Evolutionary conservation across 2,113 vertebrate species (phyloP).

Genomic region (Antennarius striatus): DNA sequence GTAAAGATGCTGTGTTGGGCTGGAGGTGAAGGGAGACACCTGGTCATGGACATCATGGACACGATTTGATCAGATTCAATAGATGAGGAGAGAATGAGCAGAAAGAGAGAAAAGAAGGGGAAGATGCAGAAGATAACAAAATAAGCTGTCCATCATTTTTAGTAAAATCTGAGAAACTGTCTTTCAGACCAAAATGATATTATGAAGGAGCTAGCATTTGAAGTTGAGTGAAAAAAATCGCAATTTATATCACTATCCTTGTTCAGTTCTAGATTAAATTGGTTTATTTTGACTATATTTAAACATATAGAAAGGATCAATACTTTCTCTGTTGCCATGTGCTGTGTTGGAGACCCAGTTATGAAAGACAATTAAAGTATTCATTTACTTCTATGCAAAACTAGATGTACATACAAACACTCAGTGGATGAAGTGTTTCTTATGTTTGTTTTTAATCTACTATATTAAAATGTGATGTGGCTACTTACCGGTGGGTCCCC

Average conservation of each 20-base stretch:
- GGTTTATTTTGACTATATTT: too few relatives aligned
- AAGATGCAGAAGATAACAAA: too few relatives aligned
- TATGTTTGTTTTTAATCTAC: slow-evolving; percentile 47
- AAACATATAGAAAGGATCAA: too few relatives aligned
- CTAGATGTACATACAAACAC: background rate
- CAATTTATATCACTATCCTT: too few relatives aligned
- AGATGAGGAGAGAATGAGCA: background rate
- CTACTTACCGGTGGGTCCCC: slow-evolving; percentile 34
- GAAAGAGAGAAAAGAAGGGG: background rate
- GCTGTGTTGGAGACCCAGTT: background rate
- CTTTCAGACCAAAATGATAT: too few relatives aligned
- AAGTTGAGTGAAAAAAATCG: too few relatives aligned
- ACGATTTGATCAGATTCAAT: slow-evolving; percentile 28
- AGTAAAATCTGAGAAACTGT: too few relatives aligned
- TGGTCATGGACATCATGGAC: slow-evolving; percentile 13
- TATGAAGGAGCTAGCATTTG: too few relatives aligned
- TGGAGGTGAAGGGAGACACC: background rate
- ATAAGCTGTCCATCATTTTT: too few relatives aligned
- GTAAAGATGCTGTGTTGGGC: background rate
- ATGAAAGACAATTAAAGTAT: background rate
- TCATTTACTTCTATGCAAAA: slow-evolving; percentile 8
- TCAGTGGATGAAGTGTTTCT: background rate
- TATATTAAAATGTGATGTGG: slow-evolving; percentile 12
- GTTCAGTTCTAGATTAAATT: too few relatives aligned
- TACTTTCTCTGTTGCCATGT: too few relatives aligned